These are phyloP conservation scores for Setophaga petechia DNA, from an alignment of 2,113 vertebrate species.

Conservation along the genomic window DNA sequence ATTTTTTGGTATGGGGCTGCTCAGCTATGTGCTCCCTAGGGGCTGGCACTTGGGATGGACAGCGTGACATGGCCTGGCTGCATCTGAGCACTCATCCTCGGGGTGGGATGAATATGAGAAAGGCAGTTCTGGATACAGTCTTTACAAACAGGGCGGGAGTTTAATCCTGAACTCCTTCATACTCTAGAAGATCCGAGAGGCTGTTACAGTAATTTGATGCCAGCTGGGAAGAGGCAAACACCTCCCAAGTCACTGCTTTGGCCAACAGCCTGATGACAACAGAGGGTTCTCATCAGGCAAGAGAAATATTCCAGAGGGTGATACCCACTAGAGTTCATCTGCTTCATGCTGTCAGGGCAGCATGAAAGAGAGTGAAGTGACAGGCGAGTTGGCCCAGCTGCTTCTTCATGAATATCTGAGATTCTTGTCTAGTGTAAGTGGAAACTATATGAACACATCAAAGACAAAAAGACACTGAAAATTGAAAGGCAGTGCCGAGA, in stretches of 20 bases:
- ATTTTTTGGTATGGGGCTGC: not conserved
- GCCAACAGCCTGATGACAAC: slow-evolving; percentile 44
- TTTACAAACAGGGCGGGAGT: fast-evolving
- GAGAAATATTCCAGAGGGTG: slow-evolving; percentile 55
- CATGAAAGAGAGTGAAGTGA: slow-evolving; percentile 29
- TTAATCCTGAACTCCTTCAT: not conserved
- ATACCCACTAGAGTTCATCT: slow-evolving; percentile 53
- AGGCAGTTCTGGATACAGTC: not conserved
- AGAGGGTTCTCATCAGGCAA: slow-evolving; percentile 56
- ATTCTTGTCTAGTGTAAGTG: not conserved
- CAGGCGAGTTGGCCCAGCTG: slow-evolving; percentile 51
- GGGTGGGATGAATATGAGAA: not conserved
- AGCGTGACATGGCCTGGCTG: fast-evolving
- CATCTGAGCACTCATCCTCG: fast-evolving
- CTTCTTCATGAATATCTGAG: slow-evolving; percentile 49
- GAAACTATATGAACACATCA: slow-evolving; percentile 10
- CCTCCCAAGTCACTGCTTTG: slow-evolving; percentile 23
- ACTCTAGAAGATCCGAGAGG: not conserved
- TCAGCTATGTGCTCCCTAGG: not conserved
- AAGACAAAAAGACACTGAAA: slow-evolving; percentile 27
- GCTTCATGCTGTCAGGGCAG: slow-evolving; percentile 35
- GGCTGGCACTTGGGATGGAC: fast-evolving
- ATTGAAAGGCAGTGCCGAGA: not conserved
- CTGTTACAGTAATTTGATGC: slow-evolving; percentile 5
- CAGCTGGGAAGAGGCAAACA: slow-evolving; percentile 47